phyloP scores from a whole-genome alignment of 2,113 vertebrate species.

The Nesoenas mayeri region DNA sequence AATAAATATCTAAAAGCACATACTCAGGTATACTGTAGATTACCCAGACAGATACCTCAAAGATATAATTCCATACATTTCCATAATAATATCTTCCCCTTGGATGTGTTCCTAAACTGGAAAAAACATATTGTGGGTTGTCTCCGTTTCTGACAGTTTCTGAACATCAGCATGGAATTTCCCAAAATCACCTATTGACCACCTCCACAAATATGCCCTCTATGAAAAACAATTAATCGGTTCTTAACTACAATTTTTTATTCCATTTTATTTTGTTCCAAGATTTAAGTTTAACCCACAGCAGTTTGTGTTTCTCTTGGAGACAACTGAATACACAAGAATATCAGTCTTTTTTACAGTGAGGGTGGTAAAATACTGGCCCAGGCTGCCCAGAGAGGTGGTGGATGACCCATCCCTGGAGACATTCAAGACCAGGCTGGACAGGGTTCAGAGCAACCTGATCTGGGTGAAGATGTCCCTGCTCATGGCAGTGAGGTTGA shows the following conservation, averaged over 20 bases:
- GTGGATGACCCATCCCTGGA: too few species aligned
- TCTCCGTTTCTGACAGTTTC: neutral
- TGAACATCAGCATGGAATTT: neutral
- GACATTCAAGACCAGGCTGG: too few species aligned
- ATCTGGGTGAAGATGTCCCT: too few species aligned
- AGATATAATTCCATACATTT: neutral
- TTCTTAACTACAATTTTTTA: neutral
- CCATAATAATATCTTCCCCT: neutral
- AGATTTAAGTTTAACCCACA: neutral
- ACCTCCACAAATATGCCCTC: neutral
- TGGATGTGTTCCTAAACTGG: neutral
- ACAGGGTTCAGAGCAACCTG: too few species aligned
- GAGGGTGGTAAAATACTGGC: too few species aligned
- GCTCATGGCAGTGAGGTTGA: too few species aligned
- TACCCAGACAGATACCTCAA: neutral
- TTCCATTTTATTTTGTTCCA: neutral
- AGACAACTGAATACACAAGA: neutral
- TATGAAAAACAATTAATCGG: neutral
- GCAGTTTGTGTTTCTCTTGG: neutral
- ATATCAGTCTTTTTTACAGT: neutral
- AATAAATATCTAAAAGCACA: neutral
- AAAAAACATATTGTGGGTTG: neutral
- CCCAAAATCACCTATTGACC: neutral
- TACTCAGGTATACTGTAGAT: neutral
- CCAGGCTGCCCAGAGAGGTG: too few species aligned